Evolutionary conservation across 92 coral and sea anemone species (phyloP).

Genomic region (Scolanthus callimorphus): DNA sequence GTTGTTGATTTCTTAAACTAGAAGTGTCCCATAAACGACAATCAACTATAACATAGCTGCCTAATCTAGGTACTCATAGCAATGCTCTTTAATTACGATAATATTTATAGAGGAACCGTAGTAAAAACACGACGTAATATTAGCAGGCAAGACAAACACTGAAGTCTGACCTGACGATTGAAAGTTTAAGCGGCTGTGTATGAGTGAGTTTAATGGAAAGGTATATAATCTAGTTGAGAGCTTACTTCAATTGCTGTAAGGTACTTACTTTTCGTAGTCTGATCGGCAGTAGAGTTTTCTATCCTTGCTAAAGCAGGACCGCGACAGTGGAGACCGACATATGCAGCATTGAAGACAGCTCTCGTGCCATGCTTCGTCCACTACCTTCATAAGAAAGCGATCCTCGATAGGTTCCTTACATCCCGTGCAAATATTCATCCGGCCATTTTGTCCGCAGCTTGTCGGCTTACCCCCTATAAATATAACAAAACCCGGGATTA

Average conservation of each 20-base stretch:
- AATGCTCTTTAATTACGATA: constrained; percentile 61
- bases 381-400: constrained; percentile 98
- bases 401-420: constrained; percentile 98
- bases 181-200: too few relatives aligned
- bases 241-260: too few relatives aligned
- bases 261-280: constrained; percentile 98
- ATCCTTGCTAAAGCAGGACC: constrained; percentile 98
- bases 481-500: too few relatives aligned
- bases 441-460: constrained; percentile 86
- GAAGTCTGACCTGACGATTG: constrained; percentile 37
- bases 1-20: constrained; percentile 36
- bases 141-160: constrained; percentile 50
- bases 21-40: constrained; percentile 37
- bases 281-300: constrained; percentile 92
- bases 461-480: constrained; percentile 62
- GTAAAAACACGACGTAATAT: constrained; percentile 61
- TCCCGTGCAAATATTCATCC: constrained; percentile 91
- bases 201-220: neutral
- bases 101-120: constrained; percentile 57
- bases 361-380: constrained; percentile 99
- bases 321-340: constrained; percentile 80
- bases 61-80: constrained; percentile 41
- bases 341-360: constrained; percentile 97
- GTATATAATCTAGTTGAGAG: too few relatives aligned
- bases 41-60: constrained; percentile 9